These are phyloP conservation scores for Patiria pectinifera DNA, from an alignment of 53 echinoderm and acorn worm genomes.

Conservation along the genomic window DNA sequence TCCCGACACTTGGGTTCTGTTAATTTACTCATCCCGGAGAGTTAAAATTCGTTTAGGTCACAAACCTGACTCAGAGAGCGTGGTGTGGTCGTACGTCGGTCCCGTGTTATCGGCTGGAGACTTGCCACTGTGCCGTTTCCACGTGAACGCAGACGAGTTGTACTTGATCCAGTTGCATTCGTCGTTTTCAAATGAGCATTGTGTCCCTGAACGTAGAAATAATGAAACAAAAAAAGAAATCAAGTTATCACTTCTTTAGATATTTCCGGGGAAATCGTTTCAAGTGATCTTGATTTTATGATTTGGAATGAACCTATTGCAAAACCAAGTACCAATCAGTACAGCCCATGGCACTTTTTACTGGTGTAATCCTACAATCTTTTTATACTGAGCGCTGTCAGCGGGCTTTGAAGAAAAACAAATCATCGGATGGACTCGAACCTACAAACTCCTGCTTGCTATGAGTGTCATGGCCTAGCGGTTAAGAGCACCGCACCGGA, in stretches of 20 bases:
- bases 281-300: not conserved
- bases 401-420: too few relatives aligned
- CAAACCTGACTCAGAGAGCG: slow-evolving; percentile 77
- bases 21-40: too few relatives aligned
- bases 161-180: slow-evolving; percentile 80
- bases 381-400: too few relatives aligned
- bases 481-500: too few relatives aligned
- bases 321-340: not conserved
- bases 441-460: too few relatives aligned
- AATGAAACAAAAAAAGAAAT: too few relatives aligned
- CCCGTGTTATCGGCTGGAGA: slow-evolving; percentile 88
- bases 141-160: slow-evolving; percentile 53
- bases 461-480: too few relatives aligned
- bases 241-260: not conserved
- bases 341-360: not conserved
- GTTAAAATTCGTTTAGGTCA: not conserved
- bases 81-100: slow-evolving; percentile 89
- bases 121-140: slow-evolving; percentile 65
- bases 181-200: slow-evolving; percentile 85
- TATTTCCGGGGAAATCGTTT: not conserved
- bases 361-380: too few relatives aligned
- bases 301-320: too few relatives aligned
- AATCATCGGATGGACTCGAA: too few relatives aligned
- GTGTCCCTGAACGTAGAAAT: slow-evolving; percentile 51
- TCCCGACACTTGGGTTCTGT: too few relatives aligned